Conservation (phyloP, 2,888 invertebrate genomes). For the Antheraea yamamai region DNA sequence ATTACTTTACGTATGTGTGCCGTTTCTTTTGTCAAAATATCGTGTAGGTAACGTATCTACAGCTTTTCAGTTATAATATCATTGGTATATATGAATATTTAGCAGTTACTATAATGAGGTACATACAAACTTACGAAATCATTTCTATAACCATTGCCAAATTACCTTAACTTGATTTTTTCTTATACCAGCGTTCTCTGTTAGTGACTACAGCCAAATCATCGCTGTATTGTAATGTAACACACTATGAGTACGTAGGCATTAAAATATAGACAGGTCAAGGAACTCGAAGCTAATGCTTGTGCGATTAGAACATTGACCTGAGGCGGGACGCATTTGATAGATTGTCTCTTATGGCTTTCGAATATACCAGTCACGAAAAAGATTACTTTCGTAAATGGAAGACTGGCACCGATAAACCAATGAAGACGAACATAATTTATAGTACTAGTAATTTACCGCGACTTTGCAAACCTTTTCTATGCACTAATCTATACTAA, state of each 20-base stretch:
- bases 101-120: neutral
- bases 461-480: neutral
- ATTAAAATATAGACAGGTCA: conserved; percentile 36
- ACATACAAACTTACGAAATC: neutral
- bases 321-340: conserved; percentile 40
- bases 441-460: neutral
- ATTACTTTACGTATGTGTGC: too few relatives aligned
- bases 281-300: conserved; percentile 50
- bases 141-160: neutral
- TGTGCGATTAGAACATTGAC: conserved; percentile 70
- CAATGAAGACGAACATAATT: conserved; percentile 2
- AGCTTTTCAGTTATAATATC: too few relatives aligned
- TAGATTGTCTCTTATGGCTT: conserved; percentile 37
- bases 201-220: conserved; percentile 10
- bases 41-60: too few relatives aligned
- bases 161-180: neutral
- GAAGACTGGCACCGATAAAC: neutral
- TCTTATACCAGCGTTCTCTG: neutral
- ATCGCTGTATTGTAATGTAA: conserved; percentile 19
- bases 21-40: too few relatives aligned
- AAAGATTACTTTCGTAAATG: conserved; percentile 3
- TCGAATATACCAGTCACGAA: conserved; percentile 13
- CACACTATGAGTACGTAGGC: conserved; percentile 13
- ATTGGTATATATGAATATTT: neutral
- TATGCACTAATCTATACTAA: too few relatives aligned